Conservation (phyloP, 2,888 invertebrate species). For the Sussaba pulchella region DNA sequence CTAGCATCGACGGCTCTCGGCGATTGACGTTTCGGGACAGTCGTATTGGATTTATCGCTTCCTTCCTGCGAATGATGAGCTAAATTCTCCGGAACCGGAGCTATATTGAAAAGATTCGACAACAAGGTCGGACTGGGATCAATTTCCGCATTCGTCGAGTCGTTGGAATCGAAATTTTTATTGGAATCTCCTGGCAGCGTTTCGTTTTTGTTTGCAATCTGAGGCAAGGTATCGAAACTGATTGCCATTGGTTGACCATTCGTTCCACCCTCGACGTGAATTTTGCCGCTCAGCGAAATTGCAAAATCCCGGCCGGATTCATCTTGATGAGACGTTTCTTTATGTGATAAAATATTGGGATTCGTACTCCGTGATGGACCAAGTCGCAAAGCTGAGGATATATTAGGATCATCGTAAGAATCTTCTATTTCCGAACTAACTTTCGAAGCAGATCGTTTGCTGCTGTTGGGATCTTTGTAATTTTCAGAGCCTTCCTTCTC, state of each 20-base stretch:
- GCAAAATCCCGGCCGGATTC: slow-evolving; percentile 62
- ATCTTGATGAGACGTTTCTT: slow-evolving; percentile 13
- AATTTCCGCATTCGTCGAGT: slow-evolving; percentile 33
- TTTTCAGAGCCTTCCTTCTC: neutral
- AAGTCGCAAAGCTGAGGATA: neutral
- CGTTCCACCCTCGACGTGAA: slow-evolving; percentile 71
- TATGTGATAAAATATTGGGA: neutral
- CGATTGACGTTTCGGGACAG: neutral
- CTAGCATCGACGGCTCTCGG: neutral
- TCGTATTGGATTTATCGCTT: slow-evolving; percentile 1
- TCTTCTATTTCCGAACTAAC: slow-evolving; percentile 1
- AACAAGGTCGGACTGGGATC: slow-evolving; percentile 43
- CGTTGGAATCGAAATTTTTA: neutral
- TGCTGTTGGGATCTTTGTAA: neutral
- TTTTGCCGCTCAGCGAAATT: slow-evolving; percentile 74
- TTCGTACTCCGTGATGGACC: neutral
- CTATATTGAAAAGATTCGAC: slow-evolving; percentile 48
- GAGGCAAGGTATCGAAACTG: slow-evolving; percentile 70
- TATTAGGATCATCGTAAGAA: neutral
- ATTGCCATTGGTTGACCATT: slow-evolving; percentile 71
- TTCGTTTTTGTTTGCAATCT: slow-evolving; percentile 33
- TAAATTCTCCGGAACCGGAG: slow-evolving; percentile 21
- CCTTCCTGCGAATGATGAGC: slow-evolving; percentile 11
- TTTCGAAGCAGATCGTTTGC: slow-evolving; percentile 1
- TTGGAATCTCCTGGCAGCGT: neutral